Conservation (phyloP, 2,797 vertebrate genomes). For the Paedocypris micromegethes region DNA sequence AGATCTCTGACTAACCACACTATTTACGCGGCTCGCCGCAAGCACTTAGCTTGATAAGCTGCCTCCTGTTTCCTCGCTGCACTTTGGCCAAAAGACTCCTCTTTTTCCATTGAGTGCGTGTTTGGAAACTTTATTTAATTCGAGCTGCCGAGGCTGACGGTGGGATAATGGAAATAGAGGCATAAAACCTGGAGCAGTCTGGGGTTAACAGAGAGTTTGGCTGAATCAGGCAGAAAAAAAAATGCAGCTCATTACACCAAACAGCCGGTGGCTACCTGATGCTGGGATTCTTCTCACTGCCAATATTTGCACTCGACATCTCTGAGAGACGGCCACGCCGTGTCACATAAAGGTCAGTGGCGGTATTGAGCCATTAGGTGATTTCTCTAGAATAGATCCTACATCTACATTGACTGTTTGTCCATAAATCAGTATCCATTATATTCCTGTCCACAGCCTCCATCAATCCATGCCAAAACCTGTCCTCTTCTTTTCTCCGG, state of each 20-base stretch:
- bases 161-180: conserved; percentile 24
- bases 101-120: not conserved
- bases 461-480: no score
- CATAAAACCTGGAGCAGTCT: conserved; percentile 24
- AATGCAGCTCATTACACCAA: conserved; percentile 10
- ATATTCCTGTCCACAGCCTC: no score
- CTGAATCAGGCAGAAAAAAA: conserved; percentile 10
- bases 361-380: no score
- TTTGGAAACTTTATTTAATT: conserved; percentile 31
- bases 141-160: not conserved
- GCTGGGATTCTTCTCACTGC: conserved; percentile 7
- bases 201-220: conserved; percentile 28
- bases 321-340: no score
- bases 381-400: no score
- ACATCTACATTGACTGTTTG: no score
- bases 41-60: conserved; percentile 33
- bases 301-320: not conserved
- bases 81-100: conserved; percentile 16
- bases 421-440: no score
- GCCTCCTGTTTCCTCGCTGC: conserved; percentile 30
- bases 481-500: no score
- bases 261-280: conserved; percentile 8
- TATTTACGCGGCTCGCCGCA: conserved; percentile 25
- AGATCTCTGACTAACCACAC: conserved; percentile 36
- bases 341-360: no score